Base-by-base conservation (phyloP, 2,888 invertebrate species). In the Heliconius charithonia region DNA sequence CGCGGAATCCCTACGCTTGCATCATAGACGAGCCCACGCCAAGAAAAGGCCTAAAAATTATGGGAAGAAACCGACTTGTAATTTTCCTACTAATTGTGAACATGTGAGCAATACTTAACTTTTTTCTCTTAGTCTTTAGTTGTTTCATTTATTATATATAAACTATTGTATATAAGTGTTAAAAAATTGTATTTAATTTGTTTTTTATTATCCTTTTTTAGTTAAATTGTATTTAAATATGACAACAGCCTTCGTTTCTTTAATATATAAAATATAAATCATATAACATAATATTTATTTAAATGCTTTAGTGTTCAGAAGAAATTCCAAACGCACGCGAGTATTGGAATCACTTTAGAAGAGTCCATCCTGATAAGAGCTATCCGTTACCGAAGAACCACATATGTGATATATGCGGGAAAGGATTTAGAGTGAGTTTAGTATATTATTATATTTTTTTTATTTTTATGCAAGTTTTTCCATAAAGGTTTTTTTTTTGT, bases 341-440 rank as follows among this genome's bases (percentile, higher is more conserved):
- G 29, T 91, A 92, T 81, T 94, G 93, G 93, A 87, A 90, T 1
- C 94, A 95, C 84, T 94, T 92, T 88, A 87, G 94, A 0, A 89
- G 92, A 41, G 86, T 83, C 63, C 94, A 95, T 77, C 94, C 94
- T 0, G 93, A 93, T 81, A 88, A 91, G 83, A 88, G 87, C 75
- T 94, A 94, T 79, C 94, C 94, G 25, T 89, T 93, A 79, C 89
- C 91, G 86, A 94, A 93, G 89, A 88, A 92, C 81, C 90, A 93
- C 81, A 87, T 95, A 29, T 94, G 94, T 66, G 94, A 95, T 74
- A 87, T 94, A 12, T 95, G 94, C 77, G 94, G 94, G 13, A 95
- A 95, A 84, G 89, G 92, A 79, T 94, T 94, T 75, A 85, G 92
- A 88, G 94, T 94, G 70, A 85, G 87, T 6, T 9, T 25, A 32